Conservation (phyloP, 2,113 vertebrate species). For the Accipiter cooperii region DNA sequence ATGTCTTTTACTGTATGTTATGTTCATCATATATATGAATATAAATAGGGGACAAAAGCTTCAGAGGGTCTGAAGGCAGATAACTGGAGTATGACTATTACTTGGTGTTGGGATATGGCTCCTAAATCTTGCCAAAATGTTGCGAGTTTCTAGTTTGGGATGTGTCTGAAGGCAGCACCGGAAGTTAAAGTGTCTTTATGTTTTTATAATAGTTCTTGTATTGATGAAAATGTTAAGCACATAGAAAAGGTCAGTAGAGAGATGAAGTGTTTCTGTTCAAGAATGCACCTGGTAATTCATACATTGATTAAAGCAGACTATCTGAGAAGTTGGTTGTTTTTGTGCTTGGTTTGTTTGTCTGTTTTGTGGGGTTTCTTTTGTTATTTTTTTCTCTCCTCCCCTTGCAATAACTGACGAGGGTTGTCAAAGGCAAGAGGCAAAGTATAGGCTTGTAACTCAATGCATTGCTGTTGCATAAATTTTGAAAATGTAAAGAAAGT, state of each 20-base stretch:
- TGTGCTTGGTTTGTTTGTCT: neutral
- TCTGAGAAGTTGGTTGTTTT: neutral
- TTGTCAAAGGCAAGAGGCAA: neutral
- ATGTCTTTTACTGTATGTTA: neutral
- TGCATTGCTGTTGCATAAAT: neutral
- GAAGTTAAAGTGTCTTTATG: neutral
- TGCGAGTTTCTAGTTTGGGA: neutral
- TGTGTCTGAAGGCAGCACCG: neutral
- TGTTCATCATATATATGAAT: neutral
- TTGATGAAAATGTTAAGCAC: neutral
- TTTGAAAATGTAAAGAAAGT: neutral
- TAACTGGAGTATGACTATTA: neutral
- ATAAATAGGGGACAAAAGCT: neutral
- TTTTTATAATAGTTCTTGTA: neutral
- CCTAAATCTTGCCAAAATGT: neutral
- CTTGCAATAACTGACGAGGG: neutral
- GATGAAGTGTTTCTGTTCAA: neutral
- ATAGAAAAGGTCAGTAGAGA: neutral
- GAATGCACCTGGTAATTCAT: neutral
- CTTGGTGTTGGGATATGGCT: neutral
- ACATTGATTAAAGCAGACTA: neutral
- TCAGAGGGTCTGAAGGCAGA: neutral
- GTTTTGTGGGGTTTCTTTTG: too few relatives aligned
- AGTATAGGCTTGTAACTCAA: neutral
- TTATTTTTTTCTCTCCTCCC: neutral